Base-by-base conservation (phyloP, 2,888 invertebrate species). In the Pteria penguin region DNA sequence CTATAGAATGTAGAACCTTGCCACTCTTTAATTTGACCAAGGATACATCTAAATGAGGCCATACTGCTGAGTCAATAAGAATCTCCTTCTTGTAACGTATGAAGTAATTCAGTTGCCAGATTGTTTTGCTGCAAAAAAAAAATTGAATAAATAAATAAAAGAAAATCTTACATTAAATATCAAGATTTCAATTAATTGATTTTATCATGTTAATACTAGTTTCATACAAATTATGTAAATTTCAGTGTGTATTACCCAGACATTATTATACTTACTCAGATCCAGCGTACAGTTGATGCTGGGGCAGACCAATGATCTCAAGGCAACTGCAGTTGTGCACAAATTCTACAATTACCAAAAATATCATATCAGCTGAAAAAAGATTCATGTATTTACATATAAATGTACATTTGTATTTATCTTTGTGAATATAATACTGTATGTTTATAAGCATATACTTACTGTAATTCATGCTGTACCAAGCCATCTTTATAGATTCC, bases 51-150 rank as follows among this genome's bases (percentile, higher is more conserved):
- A 80, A 54, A 18, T 60, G 18, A 29, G 83, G 81, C 83, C 83
- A 83, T 31, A 80, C 77, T 18, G 61, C 61, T 4, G 82, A 74
- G 62, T 82, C 80, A 27, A 84, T 70, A 18, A 78, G 26, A 33
- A 58, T 32, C 27, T 45, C 32, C 11, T 45, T 32, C 26, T 72
- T 72, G 61, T 63, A 63, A n/a, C 24, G 26, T 5, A 76, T 68
- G 24, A 68, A 76, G 58, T 76, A 76, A n/a, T 62, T 76, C 57
- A 76, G 55, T n/a, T 62, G 67, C 76, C 76, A 76, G 4, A 76
- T n/a, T 1, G 52, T 62, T n/a, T 63, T 65, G 45, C 76, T 76
- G 68, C 27, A 75, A 70, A n/a, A 45, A 29, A 0, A 33, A 5
- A 58, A 57, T 45, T 0, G 45, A 45, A 45, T 45, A 45, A 45